phyloP scores from a whole-genome alignment of 1,140 invertebrate genomes.

The Ephestia elutella region DNA sequence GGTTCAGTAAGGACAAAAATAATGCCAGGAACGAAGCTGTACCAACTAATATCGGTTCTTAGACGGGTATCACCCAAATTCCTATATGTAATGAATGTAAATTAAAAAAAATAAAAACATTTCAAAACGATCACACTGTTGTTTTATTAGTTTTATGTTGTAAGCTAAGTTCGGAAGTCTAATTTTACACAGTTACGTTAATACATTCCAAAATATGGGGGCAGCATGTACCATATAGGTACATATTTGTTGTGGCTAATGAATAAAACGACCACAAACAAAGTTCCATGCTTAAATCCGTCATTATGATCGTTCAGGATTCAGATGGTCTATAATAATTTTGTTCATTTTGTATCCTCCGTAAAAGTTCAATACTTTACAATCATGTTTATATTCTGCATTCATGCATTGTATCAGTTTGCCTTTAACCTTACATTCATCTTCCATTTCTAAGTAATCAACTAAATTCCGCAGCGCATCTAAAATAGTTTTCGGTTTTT shows the following conservation, averaged over 20 bases:
- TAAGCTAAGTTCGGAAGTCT: too few relatives aligned
- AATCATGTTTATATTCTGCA: too few relatives aligned
- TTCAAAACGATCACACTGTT: not conserved
- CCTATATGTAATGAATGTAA: conserved; percentile 43
- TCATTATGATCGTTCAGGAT: too few relatives aligned
- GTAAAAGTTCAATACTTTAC: too few relatives aligned
- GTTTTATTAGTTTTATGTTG: not conserved
- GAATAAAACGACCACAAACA: too few relatives aligned
- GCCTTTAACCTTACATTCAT: not conserved
- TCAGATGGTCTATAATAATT: too few relatives aligned
- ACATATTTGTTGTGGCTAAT: too few relatives aligned
- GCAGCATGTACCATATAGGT: too few relatives aligned
- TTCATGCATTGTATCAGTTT: not conserved
- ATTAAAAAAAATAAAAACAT: conserved; percentile 17
- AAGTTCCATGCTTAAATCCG: too few relatives aligned
- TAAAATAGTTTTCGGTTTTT: conserved; percentile 14
- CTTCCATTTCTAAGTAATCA: conserved; percentile 21
- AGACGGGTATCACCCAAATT: conserved; percentile 38
- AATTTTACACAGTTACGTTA: too few relatives aligned
- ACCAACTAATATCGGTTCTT: conserved; percentile 33
- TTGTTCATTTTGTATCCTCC: too few relatives aligned
- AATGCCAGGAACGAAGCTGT: conserved; percentile 35
- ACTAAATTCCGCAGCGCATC: conserved; percentile 36
- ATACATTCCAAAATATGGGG: too few relatives aligned
- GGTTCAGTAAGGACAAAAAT: conserved; percentile 33